Evolutionary conservation across 2,113 vertebrate genomes (phyloP).

Genomic region (Lynx canadensis): DNA sequence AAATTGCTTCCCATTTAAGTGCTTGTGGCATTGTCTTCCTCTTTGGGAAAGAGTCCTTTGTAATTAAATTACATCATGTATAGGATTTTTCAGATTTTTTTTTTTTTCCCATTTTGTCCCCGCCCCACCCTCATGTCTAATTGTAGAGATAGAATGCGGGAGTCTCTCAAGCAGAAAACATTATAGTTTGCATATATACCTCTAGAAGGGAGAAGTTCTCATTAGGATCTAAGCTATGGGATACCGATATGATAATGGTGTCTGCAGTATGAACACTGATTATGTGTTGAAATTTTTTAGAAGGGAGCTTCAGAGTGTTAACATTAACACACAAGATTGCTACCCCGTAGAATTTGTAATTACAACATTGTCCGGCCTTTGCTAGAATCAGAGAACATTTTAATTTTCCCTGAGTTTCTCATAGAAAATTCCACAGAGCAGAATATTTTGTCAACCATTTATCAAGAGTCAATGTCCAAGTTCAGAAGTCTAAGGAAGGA

Average conservation of each 20-base stretch:
- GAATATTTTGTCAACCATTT: neutral
- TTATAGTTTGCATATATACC: neutral
- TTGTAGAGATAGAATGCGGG: neutral
- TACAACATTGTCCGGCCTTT: neutral
- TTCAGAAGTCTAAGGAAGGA: neutral
- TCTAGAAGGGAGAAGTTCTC: conserved; percentile 11
- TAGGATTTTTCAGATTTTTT: neutral
- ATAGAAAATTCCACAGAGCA: conserved; percentile 7
- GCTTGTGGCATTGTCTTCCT: neutral
- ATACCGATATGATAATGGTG: neutral
- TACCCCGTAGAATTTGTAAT: neutral
- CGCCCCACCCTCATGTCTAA: neutral
- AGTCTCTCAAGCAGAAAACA: neutral
- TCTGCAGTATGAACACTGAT: neutral
- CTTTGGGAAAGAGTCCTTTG: neutral
- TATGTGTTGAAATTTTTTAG: neutral
- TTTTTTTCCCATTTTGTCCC: neutral
- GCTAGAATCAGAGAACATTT: neutral
- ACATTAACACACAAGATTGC: neutral
- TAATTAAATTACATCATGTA: neutral
- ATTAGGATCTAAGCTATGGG: neutral
- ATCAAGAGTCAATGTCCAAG: neutral
- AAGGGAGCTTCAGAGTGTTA: neutral
- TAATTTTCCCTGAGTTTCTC: neutral
- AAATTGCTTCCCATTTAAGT: neutral